phyloP scores from a whole-genome alignment of 2,797 vertebrate species.

The Jordanella pulchra region DNA sequence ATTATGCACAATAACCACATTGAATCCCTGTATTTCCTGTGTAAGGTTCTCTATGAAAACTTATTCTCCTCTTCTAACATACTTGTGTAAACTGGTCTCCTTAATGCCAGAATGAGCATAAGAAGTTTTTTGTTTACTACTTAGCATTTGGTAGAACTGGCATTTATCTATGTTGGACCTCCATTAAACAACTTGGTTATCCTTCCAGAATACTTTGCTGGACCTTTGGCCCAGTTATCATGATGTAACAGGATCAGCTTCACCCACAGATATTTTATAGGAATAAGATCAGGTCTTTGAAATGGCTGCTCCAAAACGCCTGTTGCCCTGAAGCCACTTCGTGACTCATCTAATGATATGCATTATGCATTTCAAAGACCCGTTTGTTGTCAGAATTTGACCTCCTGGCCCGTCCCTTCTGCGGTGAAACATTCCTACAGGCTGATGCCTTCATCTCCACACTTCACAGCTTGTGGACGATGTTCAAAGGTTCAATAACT shows the following conservation, averaged over 20 bases:
- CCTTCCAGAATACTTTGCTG: neutral
- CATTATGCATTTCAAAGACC: no score
- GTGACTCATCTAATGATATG: no score
- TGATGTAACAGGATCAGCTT: neutral
- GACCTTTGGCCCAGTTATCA: neutral
- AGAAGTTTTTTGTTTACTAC: neutral
- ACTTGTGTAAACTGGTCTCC: neutral
- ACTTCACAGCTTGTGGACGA: neutral
- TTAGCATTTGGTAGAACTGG: neutral
- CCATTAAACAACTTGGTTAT: neutral
- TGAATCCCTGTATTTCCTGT: no score
- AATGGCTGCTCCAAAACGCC: no score
- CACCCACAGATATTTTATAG: no score
- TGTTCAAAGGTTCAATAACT: neutral
- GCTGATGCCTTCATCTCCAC: neutral
- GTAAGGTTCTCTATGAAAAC: no score
- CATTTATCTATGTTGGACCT: neutral
- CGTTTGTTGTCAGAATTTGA: no score
- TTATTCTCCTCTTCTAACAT: no score
- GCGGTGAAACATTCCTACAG: neutral
- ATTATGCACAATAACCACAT: no score
- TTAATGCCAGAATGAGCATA: neutral
- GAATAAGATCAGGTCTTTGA: no score
- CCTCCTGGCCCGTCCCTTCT: neutral
- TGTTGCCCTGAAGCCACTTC: no score